A percentile compares a stretch with the other conserved stretches of the same genome.
Evolutionary conservation across 37 sponge, comb jelly and placozoan genomes (phyloP).

Genomic region (Halisarca cf. caerulea): DNA sequence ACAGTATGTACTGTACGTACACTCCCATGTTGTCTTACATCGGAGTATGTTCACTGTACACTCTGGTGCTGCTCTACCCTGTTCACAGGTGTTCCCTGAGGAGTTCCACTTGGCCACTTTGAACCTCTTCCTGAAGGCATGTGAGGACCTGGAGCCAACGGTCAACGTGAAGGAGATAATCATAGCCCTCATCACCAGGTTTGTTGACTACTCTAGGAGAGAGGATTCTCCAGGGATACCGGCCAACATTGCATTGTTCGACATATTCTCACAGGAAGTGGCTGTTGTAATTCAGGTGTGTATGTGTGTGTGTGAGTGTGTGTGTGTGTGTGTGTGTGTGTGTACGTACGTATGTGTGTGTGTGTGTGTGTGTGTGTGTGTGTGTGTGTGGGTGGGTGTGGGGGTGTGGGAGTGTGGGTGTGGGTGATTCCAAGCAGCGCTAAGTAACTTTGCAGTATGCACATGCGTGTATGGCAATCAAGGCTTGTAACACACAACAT

Average conservation of each 20-base stretch:
- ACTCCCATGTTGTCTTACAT: too few relatives aligned
- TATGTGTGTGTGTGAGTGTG: neutral
- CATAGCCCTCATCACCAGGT: conserved; percentile 86
- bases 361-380: too few relatives aligned
- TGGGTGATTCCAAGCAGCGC: too few relatives aligned
- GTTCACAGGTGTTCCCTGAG: conserved; percentile 92
- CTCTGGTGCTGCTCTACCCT: neutral
- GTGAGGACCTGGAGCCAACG: conserved; percentile 74
- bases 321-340: too few relatives aligned
- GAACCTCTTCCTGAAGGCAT: conserved; percentile 81
- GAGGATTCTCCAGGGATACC: conserved; percentile 89
- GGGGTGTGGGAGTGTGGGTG: too few relatives aligned
- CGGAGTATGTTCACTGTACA: neutral
- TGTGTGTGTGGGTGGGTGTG: too few relatives aligned
- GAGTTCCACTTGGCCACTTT: conserved; percentile 96
- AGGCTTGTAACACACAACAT: too few relatives aligned
- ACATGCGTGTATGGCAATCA: too few relatives aligned
- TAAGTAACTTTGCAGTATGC: too few relatives aligned
- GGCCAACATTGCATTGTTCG: conserved; percentile 81
- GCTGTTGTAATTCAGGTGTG: conserved; percentile 86
- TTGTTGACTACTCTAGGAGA: conserved; percentile 81
- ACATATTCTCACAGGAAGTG: conserved; percentile 96
- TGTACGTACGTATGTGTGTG: too few relatives aligned
- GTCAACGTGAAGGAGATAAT: conserved; percentile 97
- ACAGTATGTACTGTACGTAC: too few relatives aligned